phyloP scores from a whole-genome alignment of 2,113 vertebrate genomes.

The Phoxinus phoxinus region DNA sequence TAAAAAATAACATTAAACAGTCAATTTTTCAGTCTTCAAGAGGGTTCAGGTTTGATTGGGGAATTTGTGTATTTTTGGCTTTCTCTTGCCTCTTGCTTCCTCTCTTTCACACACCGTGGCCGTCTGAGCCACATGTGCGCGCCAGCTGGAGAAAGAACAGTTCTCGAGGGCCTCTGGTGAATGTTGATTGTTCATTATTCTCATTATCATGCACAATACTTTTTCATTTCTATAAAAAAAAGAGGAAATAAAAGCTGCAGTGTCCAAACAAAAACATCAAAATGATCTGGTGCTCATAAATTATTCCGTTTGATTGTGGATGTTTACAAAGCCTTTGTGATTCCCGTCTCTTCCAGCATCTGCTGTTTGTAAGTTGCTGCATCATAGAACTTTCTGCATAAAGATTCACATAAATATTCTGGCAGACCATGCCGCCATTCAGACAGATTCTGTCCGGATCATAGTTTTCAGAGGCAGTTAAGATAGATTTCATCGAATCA shows the following conservation, averaged over 20 bases:
- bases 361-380: not conserved
- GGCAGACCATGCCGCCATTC: not conserved
- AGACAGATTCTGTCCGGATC: not conserved
- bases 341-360: slow-evolving; percentile 15
- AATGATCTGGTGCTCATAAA: slow-evolving; percentile 64
- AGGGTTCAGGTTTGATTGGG: not conserved
- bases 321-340: slow-evolving; percentile 58
- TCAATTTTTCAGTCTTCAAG: too few relatives aligned
- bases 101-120: not conserved
- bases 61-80: slow-evolving; percentile 10
- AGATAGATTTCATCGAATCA: not conserved
- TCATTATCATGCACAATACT: slow-evolving; percentile 54
- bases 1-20: too few relatives aligned
- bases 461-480: slow-evolving; percentile 5
- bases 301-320: slow-evolving; percentile 67
- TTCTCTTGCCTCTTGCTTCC: not conserved
- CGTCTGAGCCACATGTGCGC: slow-evolving; percentile 14
- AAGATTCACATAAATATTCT: not conserved
- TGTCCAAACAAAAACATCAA: slow-evolving; percentile 54
- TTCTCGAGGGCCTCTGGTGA: slow-evolving; percentile 7
- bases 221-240: slow-evolving; percentile 48
- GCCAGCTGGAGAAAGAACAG: slow-evolving; percentile 21
- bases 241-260: slow-evolving; percentile 37
- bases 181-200: slow-evolving; percentile 42
- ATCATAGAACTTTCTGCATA: slow-evolving; percentile 11